Conservation (phyloP, 64 coral and sea anemone species). For the Montipora sp. region DNA sequence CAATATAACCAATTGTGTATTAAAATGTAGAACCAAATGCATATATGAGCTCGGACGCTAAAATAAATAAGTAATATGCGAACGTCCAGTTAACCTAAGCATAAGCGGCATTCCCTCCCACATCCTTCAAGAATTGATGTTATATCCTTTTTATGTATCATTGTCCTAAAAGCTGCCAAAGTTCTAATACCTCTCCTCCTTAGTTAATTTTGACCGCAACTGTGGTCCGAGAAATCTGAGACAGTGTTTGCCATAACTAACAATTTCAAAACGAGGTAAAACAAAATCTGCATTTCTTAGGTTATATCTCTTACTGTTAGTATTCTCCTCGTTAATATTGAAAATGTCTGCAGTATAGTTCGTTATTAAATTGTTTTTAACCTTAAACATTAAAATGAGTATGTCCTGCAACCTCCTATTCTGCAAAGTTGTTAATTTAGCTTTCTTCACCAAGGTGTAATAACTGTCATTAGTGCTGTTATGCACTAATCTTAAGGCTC, state of each 20-base stretch:
- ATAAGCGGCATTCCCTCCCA: background rate
- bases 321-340: background rate
- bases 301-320: background rate
- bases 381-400: no score
- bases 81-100: background rate
- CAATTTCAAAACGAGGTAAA: background rate
- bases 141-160: background rate
- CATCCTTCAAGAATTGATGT: background rate
- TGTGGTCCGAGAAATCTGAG: background rate
- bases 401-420: no score
- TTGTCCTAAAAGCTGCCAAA: background rate
- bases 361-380: no score
- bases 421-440: no score
- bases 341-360: background rate
- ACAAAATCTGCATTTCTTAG: background rate
- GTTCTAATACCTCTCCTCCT: background rate
- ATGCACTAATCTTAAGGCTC: no score
- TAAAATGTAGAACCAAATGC: background rate
- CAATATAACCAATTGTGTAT: no score
- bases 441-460: no score
- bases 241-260: background rate
- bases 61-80: background rate
- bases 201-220: background rate
- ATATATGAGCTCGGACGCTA: background rate
- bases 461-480: no score